Conservation (phyloP, 2,113 vertebrate species). For the Rhabdornis inornatus region DNA sequence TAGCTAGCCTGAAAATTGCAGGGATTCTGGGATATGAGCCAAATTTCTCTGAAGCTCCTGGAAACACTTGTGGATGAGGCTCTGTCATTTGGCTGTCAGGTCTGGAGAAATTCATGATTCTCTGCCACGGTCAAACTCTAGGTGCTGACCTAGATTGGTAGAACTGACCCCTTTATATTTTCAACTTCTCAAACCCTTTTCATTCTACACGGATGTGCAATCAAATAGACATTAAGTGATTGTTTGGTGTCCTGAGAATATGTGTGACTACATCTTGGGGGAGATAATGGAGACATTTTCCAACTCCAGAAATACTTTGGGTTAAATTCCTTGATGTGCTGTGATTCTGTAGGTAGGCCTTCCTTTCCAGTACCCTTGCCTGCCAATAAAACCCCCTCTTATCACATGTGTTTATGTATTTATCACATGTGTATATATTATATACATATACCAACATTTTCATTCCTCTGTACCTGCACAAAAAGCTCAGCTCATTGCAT, state of each 20-base stretch:
- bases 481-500: neutral
- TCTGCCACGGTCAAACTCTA: neutral
- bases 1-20: constrained; percentile 12
- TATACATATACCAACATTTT: neutral
- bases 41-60: neutral
- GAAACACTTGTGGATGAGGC: neutral
- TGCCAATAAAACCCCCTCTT: neutral
- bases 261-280: neutral
- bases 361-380: neutral
- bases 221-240: neutral
- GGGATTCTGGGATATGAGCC: neutral
- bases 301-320: neutral
- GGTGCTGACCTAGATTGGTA: neutral
- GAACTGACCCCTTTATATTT: neutral
- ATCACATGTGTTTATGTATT: neutral
- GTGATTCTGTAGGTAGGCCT: neutral
- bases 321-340: neutral
- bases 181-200: neutral
- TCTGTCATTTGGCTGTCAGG: neutral
- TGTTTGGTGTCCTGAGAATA: neutral
- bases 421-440: neutral
- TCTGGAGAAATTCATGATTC: neutral
- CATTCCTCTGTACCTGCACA: neutral
- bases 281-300: neutral
- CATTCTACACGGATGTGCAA: neutral